Evolutionary conservation across 2,797 vertebrate species (phyloP), one percentile per base, ranked within the genome.

Genomic region (Gymnodraco acuticeps): DNA sequence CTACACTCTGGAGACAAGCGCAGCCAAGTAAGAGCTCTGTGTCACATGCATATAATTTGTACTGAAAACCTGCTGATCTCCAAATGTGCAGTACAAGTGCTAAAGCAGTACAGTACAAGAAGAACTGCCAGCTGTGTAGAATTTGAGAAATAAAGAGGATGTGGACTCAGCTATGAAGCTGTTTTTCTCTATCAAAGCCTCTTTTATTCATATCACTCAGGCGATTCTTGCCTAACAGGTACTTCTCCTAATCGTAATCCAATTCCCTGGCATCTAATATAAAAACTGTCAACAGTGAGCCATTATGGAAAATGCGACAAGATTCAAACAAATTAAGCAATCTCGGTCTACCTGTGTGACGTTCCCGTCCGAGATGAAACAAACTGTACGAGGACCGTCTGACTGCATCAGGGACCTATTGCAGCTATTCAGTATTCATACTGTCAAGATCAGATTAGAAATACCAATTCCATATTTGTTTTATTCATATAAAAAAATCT

Each of bases 1-100:
- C 72, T 98, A 96, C 90, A 91, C 93, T 82, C 94, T 95, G 77
- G 96, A 97, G 95, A 95, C 95, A 87, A 95, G 95, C 70, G 93
- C 95, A 79, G 94, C 95, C 85, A 96, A 95, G 97, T 97, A 95
- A 95, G 96, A 81, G 83, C 82, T 82, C 77, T 82, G 79, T 80
- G 66, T 81, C 83, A 73, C 86, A 86, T 64, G 52, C 48, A 67
- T 60, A 31, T 53, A 5, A 60, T 75, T 55, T 72, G 1, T 20
- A 69, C 13, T 31, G 60, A 67, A 76, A 83, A 84, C 80, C 70
- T 62, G 60, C 75, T 82, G 75, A 85, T 83, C 77, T 85, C 27
- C 48, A 76, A 87, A 85, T 83, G 73, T 87, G 76, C 75, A 50
- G 69, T 72, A 64, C 65, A 79, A 73, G 53, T 15, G 47, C 59